A percentile compares a stretch with the other conserved stretches of the same genome.
phyloP scores from a whole-genome alignment of 2,113 vertebrate species.

The Uropsilus gracilis region DNA sequence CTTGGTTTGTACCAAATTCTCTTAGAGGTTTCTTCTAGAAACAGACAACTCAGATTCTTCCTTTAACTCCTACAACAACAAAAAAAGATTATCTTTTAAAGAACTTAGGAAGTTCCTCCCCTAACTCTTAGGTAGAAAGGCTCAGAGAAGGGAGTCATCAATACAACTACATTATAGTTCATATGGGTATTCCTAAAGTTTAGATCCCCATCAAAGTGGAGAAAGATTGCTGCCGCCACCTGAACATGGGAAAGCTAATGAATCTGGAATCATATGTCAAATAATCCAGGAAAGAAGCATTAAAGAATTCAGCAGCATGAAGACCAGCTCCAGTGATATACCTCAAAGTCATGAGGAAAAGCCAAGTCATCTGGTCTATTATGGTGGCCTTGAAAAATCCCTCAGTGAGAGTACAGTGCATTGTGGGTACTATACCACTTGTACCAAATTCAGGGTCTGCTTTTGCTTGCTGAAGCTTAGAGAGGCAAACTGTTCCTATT shows the following conservation, averaged over 20 bases:
- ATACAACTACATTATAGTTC: constrained; percentile 97
- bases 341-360: constrained; percentile 99
- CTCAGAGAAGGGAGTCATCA: constrained; percentile 96
- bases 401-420: constrained; percentile 98
- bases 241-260: constrained; percentile 99
- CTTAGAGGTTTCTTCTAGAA: constrained; percentile 68
- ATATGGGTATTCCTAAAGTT: constrained; percentile 97
- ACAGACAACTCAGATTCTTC: constrained; percentile 79
- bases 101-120: constrained; percentile 87
- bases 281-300: constrained; percentile 97
- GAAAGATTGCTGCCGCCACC: constrained; percentile 96
- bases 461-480: constrained; percentile 95
- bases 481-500: constrained; percentile 98
- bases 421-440: constrained; percentile 97
- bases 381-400: constrained; percentile 99
- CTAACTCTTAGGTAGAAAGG: constrained; percentile 40
- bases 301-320: constrained; percentile 97
- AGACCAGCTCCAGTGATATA: constrained; percentile 97
- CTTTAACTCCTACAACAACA: constrained; percentile 84
- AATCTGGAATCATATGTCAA: constrained; percentile 99
- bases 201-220: constrained; percentile 99
- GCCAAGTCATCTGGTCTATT: constrained; percentile 99
- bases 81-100: constrained; percentile 86
- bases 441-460: constrained; percentile 96
- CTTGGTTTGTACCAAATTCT: constrained; percentile 64